Evolutionary conservation across 2,797 vertebrate genomes (phyloP), one percentile per base, ranked within the genome.

Genomic region (Neopelma chrysocephalum): DNA sequence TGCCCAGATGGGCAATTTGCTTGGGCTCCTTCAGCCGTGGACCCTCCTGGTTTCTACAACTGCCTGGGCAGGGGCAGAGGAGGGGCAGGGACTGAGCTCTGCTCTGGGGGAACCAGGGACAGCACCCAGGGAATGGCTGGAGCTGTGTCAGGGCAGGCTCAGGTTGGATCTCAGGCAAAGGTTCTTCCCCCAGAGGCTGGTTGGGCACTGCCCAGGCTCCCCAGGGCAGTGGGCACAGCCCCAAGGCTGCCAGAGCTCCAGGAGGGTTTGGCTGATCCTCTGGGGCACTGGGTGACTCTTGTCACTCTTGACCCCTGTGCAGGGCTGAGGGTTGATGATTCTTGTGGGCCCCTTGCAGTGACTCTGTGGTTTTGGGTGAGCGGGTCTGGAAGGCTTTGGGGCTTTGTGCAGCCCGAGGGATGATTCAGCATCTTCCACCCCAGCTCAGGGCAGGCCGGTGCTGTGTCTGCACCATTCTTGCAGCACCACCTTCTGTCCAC

Each of bases 371-470:
- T 76, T 54, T 0, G 4, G 57, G 45, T 43, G 76, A 83, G 88
- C 45, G 1, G 80, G 31, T 81, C 64, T 8, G 80, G 53, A 61
- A 40, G 45, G 68, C 3, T 8, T 11, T 25, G 75, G 89, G 70
- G 60, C 40, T 82, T 51, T 32, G 11, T 40, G 60, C 51, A 66
- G 60, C 64, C 62, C 22, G 1, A 12, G 32, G 32, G 82, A 42
- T 95, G 95, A 90, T 82, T 91, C 88, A 90, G 92, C 94, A 70
- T 16, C 90, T 88, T 32, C 22, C 51, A 70, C 31, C 42, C 42
- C 57, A 25, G 69, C 80, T 53, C n/a, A 6, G 77, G 36, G 25
- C 23, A 3, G 51, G 51, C 3, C 32, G n/a, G 2, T 1, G 42
- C 54, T 38, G n/a, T 2, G 4, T 16, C 64, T 77, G 10, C 92